These are phyloP conservation scores for Protonemura montana DNA, from an alignment of 2,888 invertebrate genomes.

Conservation along the genomic window DNA sequence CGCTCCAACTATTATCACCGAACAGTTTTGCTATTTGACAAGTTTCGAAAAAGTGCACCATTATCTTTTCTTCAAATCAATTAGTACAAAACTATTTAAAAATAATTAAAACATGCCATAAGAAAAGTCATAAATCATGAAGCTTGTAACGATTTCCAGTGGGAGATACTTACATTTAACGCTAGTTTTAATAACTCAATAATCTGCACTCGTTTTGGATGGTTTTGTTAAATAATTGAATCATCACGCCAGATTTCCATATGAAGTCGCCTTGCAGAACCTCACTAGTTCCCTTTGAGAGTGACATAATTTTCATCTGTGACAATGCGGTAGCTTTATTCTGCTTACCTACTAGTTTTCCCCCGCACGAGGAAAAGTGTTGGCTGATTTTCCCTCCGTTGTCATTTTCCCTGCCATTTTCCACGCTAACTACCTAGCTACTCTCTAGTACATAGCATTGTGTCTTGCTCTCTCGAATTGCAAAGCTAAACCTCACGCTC, in stretches of 20 bases:
- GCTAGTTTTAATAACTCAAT: neutral
- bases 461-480: conserved; percentile 26
- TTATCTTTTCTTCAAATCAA: no score
- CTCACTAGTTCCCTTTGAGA: conserved; percentile 36
- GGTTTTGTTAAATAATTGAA: conserved; percentile 24
- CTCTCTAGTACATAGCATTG: conserved; percentile 22
- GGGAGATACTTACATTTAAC: neutral
- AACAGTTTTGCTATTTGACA: no score
- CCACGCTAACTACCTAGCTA: conserved; percentile 44
- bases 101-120: no score
- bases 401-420: conserved; percentile 44
- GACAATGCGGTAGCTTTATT: conserved; percentile 41
- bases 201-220: neutral
- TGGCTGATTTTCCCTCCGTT: conserved; percentile 46
- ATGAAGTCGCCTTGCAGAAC: conserved; percentile 28
- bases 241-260: conserved; percentile 31
- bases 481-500: conserved; percentile 22
- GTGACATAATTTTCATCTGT: conserved; percentile 39
- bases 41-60: no score
- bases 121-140: neutral
- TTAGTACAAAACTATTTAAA: no score
- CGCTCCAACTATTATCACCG: no score
- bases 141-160: neutral
- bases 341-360: conserved; percentile 43
- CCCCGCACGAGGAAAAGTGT: conserved; percentile 43